These are phyloP conservation scores for Tetragonula carbonaria DNA, from an alignment of 2,888 invertebrate species.

Conservation along the genomic window DNA sequence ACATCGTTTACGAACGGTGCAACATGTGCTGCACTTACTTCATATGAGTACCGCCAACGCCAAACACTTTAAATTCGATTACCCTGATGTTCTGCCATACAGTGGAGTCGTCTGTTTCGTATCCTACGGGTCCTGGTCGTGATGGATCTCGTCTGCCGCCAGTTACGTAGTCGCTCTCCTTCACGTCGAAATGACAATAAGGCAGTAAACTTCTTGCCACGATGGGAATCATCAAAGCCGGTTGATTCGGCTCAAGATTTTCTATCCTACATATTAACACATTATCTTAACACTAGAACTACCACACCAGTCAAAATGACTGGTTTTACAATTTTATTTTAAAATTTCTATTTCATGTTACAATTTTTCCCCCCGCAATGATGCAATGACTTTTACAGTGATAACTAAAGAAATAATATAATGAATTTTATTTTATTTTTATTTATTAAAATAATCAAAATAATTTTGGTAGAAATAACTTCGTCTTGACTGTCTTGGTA, in stretches of 20 bases:
- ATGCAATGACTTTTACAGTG: too few species aligned
- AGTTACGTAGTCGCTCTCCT: conserved; percentile 87
- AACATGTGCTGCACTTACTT: conserved; percentile 80
- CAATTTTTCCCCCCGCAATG: too few species aligned
- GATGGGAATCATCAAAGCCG: conserved; percentile 81
- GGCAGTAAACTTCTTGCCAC: conserved; percentile 88
- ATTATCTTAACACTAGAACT: too few species aligned
- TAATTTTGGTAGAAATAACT: too few species aligned
- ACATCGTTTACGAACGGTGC: not conserved
- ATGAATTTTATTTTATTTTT: too few species aligned
- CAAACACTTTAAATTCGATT: conserved; percentile 88
- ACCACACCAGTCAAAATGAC: too few species aligned
- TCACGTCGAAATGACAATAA: conserved; percentile 89
- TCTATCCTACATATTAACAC: conserved; percentile 81
- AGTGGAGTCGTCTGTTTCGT: conserved; percentile 78
- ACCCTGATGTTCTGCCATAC: conserved; percentile 85
- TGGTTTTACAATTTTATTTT: too few species aligned
- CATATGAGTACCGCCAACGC: conserved; percentile 85
- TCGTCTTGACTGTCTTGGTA: too few species aligned
- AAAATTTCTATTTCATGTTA: too few species aligned
- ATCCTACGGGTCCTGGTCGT: conserved; percentile 74
- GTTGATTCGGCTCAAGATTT: conserved; percentile 84
- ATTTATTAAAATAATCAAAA: too few species aligned
- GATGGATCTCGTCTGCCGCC: conserved; percentile 84
- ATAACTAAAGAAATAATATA: too few species aligned